Evolutionary conservation across 2,888 invertebrate genomes (phyloP), one percentile per base, ranked within the genome.

Genomic region (Philaethria dido): DNA sequence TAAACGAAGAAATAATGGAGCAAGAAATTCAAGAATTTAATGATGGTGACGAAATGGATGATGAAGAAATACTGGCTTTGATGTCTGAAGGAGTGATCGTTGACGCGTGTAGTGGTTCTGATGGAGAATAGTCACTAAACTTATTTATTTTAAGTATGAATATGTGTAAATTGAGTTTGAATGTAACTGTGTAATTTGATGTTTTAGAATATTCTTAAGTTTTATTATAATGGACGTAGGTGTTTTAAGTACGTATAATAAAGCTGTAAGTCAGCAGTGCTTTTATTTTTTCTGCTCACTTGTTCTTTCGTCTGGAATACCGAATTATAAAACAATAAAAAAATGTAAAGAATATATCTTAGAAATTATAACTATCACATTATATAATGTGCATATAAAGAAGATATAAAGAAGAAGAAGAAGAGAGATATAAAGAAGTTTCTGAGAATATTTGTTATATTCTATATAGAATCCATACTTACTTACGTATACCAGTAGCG

Each of bases 71-170:
- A 39, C 71, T 89, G 1, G 86, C 86, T 2, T 72, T 90, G n/a
- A 80, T 91, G 74, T 85, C 88, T 1, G 78, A 80, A 55, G 89
- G 87, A 0, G 87, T 91, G 4, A 80, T 90, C 14, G 69, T 91
- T 42, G 91, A 91, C 57, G 87, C 90, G 72, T 92, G 89, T 64
- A 80, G 80, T 67, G 88, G 85, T 3, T 87, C 89, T 22, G 89
- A 88, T 20, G 84, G 80, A 5, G 84, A 86, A 57, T 74, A 62
- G 66, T 11, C 22, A 42, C n/a, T 54, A 60, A 50, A 18, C 22
- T 44, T 54, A 1, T 54, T 44, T 52, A 5, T 52, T 52, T 9
- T 42, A 5, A 42, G 2, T 29, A 25, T 33, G 4, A 13, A 16
- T 25, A 45, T 45, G 0, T 22, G 8, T 57, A 39, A 57, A 22